Base-by-base conservation (phyloP, 2,113 vertebrate species). In the Tenrec ecaudatus region DNA sequence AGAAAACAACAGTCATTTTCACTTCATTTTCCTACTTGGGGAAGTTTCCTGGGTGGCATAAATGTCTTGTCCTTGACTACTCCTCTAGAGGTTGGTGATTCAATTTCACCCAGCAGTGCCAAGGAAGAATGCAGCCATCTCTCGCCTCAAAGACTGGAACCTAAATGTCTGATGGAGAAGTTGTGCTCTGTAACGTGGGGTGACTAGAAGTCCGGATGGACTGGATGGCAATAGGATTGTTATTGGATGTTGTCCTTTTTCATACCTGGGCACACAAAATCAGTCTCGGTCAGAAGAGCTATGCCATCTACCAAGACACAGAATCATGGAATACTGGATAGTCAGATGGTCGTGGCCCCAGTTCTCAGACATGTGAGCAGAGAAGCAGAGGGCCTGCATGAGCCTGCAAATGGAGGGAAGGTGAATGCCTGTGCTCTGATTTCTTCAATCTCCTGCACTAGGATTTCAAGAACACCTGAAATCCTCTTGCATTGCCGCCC, bases 361-460 rank as follows among this genome's bases (percentile, higher is more conserved):
- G 36, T 86, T 90, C 83, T 86, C 71, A 83, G 79, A 62, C 36
- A 71, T 62, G 80, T 66, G 82, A 85, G 69, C 71, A 11, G 25
- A 89, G 83, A 91, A 43, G 5, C 19, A 29, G 31, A 71, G n/a
- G n/a, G 17, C 16, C 20, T 9, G 43, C 36, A 73, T 93, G 20
- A 64, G 29, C 82, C 76, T 47, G 47, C 38, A n/a, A 82, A 71
- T 36, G 47, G 58, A 93, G 64, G 25, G 43, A 38, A 6, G 36
- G 58, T 60, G 66, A 90, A 91, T 88, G 69, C n/a, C 68, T 66
- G 4, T 47, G 22, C 25, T 47, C 73, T 83, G 19, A 79, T 93
- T 88, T 81, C 85, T 68, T 95, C 94, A 88, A 40, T 83, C 86
- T 22, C 68, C 31, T 90, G 38, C n/a, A 33, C 93, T 95, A 57